Conservation (phyloP, 2,113 vertebrate species). For the Cinclus cinclus region DNA sequence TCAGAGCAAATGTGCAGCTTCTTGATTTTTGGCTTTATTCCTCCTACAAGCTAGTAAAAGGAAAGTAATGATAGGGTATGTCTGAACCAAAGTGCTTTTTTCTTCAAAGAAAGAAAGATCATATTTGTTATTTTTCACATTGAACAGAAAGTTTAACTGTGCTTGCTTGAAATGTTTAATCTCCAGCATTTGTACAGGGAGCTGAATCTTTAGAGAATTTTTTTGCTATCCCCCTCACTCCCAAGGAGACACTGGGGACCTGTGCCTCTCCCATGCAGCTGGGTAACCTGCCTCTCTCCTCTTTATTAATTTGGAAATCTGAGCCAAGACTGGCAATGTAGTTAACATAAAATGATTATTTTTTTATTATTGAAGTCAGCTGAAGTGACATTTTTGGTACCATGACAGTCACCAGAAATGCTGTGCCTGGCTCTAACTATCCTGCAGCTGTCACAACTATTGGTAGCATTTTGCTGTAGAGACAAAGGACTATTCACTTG, state of each 20-base stretch:
- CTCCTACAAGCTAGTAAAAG: not conserved
- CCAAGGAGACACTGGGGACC: not conserved
- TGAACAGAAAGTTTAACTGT: not conserved
- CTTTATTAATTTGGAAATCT: not conserved
- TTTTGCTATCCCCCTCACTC: fast-evolving
- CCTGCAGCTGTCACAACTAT: not conserved
- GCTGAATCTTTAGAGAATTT: not conserved
- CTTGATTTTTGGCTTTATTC: not conserved
- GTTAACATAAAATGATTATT: not conserved
- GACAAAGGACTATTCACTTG: not conserved
- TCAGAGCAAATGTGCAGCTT: not conserved
- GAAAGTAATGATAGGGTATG: not conserved
- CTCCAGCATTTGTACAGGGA: not conserved
- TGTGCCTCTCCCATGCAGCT: not conserved
- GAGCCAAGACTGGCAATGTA: not conserved
- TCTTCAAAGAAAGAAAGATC: not conserved
- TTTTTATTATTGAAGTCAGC: not conserved
- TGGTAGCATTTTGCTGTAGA: not conserved
- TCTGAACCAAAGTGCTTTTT: not conserved
- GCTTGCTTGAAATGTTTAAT: not conserved
- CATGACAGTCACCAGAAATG: not conserved
- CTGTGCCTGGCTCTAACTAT: not conserved
- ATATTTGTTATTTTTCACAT: not conserved
- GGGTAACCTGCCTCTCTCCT: not conserved
- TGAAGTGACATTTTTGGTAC: not conserved